These are phyloP conservation scores for Aplysina aerophoba DNA, from an alignment of 37 sponge, comb jelly and placozoan genomes.

Conservation along the genomic window DNA sequence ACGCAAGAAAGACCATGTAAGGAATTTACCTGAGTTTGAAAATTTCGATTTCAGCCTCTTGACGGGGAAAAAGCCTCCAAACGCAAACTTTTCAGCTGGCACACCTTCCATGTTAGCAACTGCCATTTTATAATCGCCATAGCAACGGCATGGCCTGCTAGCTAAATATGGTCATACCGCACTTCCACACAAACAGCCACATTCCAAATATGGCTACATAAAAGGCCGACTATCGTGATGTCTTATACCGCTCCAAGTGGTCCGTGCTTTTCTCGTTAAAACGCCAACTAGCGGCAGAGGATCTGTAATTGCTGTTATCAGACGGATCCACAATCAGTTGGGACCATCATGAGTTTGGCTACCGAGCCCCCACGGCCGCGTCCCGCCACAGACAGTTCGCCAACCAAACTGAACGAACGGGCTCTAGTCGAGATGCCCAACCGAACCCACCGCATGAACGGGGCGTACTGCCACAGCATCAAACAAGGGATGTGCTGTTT, in stretches of 20 bases:
- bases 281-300: neutral
- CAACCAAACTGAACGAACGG: neutral
- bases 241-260: neutral
- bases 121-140: too few relatives aligned
- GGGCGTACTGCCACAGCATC: slow-evolving; percentile 31
- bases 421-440: slow-evolving; percentile 30
- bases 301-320: neutral
- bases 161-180: too few relatives aligned
- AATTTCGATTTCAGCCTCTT: slow-evolving; percentile 19
- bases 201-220: slow-evolving; percentile 32
- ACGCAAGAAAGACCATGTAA: too few relatives aligned
- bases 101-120: too few relatives aligned
- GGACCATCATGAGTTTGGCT: neutral
- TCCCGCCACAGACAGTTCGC: neutral
- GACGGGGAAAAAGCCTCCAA: slow-evolving; percentile 28
- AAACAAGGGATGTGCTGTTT: slow-evolving; percentile 35
- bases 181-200: slow-evolving; percentile 10
- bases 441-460: slow-evolving; percentile 28
- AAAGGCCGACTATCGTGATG: too few relatives aligned
- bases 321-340: neutral
- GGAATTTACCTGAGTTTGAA: neutral
- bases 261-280: neutral
- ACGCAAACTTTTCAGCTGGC: slow-evolving; percentile 7
- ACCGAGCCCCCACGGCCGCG: neutral
- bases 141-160: too few relatives aligned